Conservation (phyloP, 2,113 vertebrate species). For the Prunella himalayana region DNA sequence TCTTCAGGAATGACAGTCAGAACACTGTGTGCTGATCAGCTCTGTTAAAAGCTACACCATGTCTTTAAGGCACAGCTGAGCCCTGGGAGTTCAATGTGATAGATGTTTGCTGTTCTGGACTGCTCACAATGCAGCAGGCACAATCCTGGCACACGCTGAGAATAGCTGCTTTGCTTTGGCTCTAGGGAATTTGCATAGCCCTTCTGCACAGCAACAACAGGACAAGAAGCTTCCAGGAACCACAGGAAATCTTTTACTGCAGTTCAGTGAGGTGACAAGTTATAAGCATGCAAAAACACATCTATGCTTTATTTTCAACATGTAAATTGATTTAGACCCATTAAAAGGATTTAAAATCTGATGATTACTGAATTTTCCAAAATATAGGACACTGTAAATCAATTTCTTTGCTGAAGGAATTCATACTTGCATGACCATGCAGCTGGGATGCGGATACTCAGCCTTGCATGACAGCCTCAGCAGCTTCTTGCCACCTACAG, state of each 20-base stretch:
- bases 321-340: not conserved
- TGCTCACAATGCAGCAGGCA: not conserved
- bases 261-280: not conserved
- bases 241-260: not conserved
- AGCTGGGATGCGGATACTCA: not conserved
- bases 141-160: not conserved
- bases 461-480: not conserved
- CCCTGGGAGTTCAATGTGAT: not conserved
- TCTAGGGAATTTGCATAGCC: not conserved
- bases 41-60: not conserved
- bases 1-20: conserved; percentile 25
- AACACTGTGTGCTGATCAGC: not conserved
- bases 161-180: not conserved
- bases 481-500: not conserved
- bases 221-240: not conserved
- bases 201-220: not conserved
- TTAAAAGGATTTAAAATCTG: not conserved
- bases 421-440: not conserved
- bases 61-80: conserved; percentile 27
- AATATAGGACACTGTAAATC: not conserved
- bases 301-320: not conserved
- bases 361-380: not conserved
- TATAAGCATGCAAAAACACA: not conserved
- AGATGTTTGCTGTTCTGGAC: conserved; percentile 7
- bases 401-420: not conserved